These are phyloP conservation scores for Telenomus remus DNA, from an alignment of 1,140 invertebrate genomes.

Conservation along the genomic window DNA sequence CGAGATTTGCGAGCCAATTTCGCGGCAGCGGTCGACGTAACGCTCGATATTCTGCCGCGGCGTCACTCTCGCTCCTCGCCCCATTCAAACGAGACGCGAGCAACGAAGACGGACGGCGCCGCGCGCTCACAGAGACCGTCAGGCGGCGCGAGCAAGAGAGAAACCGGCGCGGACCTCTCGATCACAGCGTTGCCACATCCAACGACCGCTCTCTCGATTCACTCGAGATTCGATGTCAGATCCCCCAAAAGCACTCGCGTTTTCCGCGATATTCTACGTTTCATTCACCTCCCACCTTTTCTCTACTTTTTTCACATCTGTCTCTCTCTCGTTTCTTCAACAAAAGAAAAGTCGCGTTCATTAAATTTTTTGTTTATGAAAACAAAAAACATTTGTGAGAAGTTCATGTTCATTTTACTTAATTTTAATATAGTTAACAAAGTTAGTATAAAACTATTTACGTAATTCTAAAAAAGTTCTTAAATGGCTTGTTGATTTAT, in stretches of 20 bases:
- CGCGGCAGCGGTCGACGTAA: slow-evolving; percentile 31
- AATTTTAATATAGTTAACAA: no score
- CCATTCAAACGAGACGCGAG: slow-evolving; percentile 26
- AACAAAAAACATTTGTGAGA: no score
- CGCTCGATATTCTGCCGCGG: slow-evolving; percentile 48
- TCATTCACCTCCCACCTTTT: no score
- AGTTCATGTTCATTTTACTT: no score
- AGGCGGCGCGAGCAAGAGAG: slow-evolving; percentile 13
- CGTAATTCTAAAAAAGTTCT: no score
- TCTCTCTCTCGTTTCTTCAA: no score
- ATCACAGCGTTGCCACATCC: slow-evolving; percentile 10
- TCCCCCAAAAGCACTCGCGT: not conserved
- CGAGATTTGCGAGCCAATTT: slow-evolving; percentile 61
- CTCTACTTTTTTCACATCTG: no score
- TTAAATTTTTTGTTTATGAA: no score
- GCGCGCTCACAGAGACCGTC: slow-evolving; percentile 3
- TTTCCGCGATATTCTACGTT: not conserved
- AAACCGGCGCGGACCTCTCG: slow-evolving; percentile 11
- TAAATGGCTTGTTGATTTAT: no score
- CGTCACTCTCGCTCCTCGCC: slow-evolving; percentile 46
- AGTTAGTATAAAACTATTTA: no score
- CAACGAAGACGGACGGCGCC: slow-evolving; percentile 14
- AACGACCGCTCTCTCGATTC: slow-evolving; percentile 1
- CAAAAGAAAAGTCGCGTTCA: no score
- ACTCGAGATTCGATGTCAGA: not conserved